Base-by-base conservation (phyloP, 2,797 vertebrate species). In the Coreius guichenoti region DNA sequence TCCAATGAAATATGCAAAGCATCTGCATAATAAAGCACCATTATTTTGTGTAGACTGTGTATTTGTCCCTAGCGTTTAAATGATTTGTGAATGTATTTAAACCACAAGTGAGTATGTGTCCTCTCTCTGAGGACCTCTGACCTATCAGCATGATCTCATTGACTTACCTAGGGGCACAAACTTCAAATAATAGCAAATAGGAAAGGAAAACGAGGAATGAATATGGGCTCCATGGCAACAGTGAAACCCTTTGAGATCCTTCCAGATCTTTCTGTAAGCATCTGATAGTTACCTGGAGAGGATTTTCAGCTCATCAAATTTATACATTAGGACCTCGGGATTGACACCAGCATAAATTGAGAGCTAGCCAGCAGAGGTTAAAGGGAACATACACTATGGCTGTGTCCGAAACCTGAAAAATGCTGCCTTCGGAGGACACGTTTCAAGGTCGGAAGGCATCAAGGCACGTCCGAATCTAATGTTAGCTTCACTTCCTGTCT, bases 1-100 rank as follows among this genome's bases (percentile, higher is more conserved):
- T 78, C 58, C 67, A 26, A 86, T 86, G 63, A 87, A 87, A 85
- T 72, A 87, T 87, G 82, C 51, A 81, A 74, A 68, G 63, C 75
- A 33, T 83, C 73, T 86, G 74, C 43, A 63, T 74, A 82, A 56
- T 58, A 78, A 68, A 80, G 58, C 56, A 33, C 58, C 5, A 7
- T 65, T 31, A 51, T 63, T 83, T 33, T 83, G 39, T 31, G 29
- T 74, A 75, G 21, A 47, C 19, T 84, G 51, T 39, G 51, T 75
- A n/a, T 56, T 61, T 1, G 8, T 82, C 56, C 74, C 16, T 33
- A n/a, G 61, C 39, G 54, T 76, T 82, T 76, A 36, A 75, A 83
- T 79, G 23, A 87, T 84, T 68, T 79, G 56, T 70, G 36, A 70
- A 73, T 54, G 19, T 54, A 16, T 78, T 31, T n/a, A 17, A 77